phyloP scores from a whole-genome alignment of 2,797 vertebrate genomes.

The Hyperoplus immaculatus region DNA sequence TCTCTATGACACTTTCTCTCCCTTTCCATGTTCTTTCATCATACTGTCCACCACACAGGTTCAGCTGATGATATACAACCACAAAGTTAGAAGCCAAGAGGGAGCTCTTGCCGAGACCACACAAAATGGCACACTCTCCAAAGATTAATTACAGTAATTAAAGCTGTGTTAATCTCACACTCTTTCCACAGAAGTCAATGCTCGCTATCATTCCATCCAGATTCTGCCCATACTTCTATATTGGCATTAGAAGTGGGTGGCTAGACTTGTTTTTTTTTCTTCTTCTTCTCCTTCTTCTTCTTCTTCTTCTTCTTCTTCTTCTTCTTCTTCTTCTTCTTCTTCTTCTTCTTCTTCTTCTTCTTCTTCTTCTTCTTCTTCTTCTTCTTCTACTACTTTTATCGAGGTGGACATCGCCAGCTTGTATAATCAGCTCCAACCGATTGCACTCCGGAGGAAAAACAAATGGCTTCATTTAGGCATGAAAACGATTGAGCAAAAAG shows the following conservation, averaged over 20 bases:
- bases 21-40: constrained; percentile 68
- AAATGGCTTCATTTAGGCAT: constrained; percentile 87
- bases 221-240: constrained; percentile 31
- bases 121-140: constrained; percentile 77
- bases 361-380: too few species aligned
- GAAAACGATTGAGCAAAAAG: constrained; percentile 87
- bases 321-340: too few species aligned
- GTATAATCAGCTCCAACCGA: constrained; percentile 87
- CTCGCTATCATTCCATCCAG: constrained; percentile 62
- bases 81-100: constrained; percentile 64
- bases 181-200: constrained; percentile 63
- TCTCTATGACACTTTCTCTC: constrained; percentile 31
- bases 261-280: constrained; percentile 57
- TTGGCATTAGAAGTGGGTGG: constrained; percentile 65
- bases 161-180: constrained; percentile 75
- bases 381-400: constrained; percentile 77
- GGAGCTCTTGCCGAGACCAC: constrained; percentile 76
- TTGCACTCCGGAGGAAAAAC: constrained; percentile 80
- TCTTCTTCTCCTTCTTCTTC: too few species aligned
- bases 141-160: constrained; percentile 89
- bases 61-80: constrained; percentile 79
- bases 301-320: too few species aligned
- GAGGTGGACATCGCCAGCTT: constrained; percentile 83
- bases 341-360: too few species aligned
- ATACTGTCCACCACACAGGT: constrained; percentile 61